phyloP scores from a whole-genome alignment of 1,140 invertebrate genomes.

The Drosophila ohnishii region DNA sequence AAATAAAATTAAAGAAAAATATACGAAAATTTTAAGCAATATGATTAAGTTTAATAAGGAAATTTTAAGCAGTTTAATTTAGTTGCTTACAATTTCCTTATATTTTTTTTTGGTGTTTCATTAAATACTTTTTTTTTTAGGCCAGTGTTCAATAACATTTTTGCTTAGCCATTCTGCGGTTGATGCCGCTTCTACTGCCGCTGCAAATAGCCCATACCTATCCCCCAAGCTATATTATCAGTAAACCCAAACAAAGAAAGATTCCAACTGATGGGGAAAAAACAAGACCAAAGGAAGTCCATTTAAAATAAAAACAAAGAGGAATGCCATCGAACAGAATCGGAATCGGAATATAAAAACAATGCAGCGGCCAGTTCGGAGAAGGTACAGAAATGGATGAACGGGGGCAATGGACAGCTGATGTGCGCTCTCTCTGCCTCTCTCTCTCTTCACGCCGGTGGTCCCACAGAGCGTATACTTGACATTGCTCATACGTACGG shows the following conservation, averaged over 20 bases:
- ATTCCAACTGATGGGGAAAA: constrained; percentile 32
- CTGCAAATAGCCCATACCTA: constrained; percentile 26
- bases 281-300: constrained; percentile 36
- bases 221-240: constrained; percentile 28
- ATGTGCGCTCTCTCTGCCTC: constrained; percentile 25
- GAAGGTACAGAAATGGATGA: constrained; percentile 10
- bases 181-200: too few species aligned
- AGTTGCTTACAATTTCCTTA: too few species aligned
- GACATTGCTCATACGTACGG: constrained; percentile 51
- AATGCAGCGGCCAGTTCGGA: constrained; percentile 6
- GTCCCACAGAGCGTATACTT: constrained; percentile 50
- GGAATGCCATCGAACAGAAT: constrained; percentile 45
- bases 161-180: constrained; percentile 11
- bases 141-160: neutral
- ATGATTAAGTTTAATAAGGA: too few species aligned
- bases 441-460: constrained; percentile 12
- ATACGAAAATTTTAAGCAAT: neutral
- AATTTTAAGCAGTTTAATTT: too few species aligned
- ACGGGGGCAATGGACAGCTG: constrained; percentile 74
- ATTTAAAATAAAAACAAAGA: constrained; percentile 42
- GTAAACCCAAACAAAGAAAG: constrained; percentile 52
- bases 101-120: too few species aligned
- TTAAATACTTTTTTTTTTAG: neutral
- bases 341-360: constrained; percentile 40
- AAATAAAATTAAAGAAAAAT: neutral